Evolutionary conservation across 2,113 vertebrate species (phyloP), one percentile per base, ranked within the genome.

Genomic region (Acrocephalus arundinaceus): DNA sequence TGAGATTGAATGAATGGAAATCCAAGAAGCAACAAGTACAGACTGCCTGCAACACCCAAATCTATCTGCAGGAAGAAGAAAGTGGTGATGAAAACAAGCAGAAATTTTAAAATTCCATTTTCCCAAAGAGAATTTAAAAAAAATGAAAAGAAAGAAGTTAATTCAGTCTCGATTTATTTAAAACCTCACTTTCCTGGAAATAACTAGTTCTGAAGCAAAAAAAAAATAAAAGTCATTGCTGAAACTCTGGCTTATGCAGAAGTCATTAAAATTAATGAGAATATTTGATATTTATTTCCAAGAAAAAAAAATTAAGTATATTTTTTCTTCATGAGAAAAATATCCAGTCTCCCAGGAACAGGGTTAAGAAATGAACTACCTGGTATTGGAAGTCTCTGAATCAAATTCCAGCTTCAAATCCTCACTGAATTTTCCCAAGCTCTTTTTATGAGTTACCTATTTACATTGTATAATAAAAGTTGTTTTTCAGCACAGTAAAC

Each of bases 351-450:
- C 62, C 24, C 48, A 67, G 39, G 76, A 75, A 37, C 13, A 55
- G 33, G 68, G 51, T 91, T 94, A 89, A 91, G 78, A 90, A 93
- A 74, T 75, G 96, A 91, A 25, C 85, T 77, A 81, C 85, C 66
- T 61, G 35, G 75, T 95, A 94, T 23, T 43, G n/a, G 17, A 89
- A 91, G 52, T 19, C 85, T 73, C 93, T 90, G 57, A 93, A 96
- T 94, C 92, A 68, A 89, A 94, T 90, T 96, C 77, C 77, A 72
- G 9, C 85, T 89, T 94, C 82, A 96, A 94, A 93, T 77, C 54
- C 77, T 94, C 85, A 74, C 28, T 67, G 85, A 74, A 45, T 82
- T 92, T 92, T 78, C 55, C 41, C 46, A 23, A 22, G 63, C n/a
- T 81, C 67, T 57, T 61, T 51, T 75, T 93, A 31, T 74, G 46